A percentile compares a stretch with the other conserved stretches of the same genome.
Evolutionary conservation across 1,140 invertebrate species (phyloP).

Genomic region (Ostrea edulis): DNA sequence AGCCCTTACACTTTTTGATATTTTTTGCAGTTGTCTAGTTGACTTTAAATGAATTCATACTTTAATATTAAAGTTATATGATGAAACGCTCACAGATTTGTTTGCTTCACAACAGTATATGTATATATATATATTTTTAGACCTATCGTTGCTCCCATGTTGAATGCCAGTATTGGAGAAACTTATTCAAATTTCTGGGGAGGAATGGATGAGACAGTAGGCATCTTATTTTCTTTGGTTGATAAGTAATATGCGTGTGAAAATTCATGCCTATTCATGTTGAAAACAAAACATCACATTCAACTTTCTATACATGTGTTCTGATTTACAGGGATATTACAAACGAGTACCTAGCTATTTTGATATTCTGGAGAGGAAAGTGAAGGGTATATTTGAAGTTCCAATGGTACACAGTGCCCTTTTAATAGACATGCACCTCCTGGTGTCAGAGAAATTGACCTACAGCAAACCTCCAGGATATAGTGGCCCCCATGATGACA

Average conservation of each 20-base stretch:
- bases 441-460: slow-evolving; percentile 84
- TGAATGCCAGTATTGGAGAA: slow-evolving; percentile 88
- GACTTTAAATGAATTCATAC: too few relatives aligned
- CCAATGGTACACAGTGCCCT: slow-evolving; percentile 96
- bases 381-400: slow-evolving; percentile 89
- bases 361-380: slow-evolving; percentile 87
- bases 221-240: not conserved
- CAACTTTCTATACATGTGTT: not conserved
- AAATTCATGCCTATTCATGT: not conserved
- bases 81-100: too few relatives aligned
- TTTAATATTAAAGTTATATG: too few relatives aligned
- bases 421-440: slow-evolving; percentile 87
- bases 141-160: slow-evolving; percentile 87
- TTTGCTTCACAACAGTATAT: not conserved
- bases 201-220: slow-evolving; percentile 87
- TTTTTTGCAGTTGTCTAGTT: too few relatives aligned
- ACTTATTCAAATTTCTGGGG: slow-evolving; percentile 97
- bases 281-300: not conserved
- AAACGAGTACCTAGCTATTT: slow-evolving; percentile 91
- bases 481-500: slow-evolving; percentile 91
- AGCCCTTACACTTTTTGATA: too few relatives aligned
- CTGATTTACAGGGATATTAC: slow-evolving; percentile 89
- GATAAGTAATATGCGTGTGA: not conserved
- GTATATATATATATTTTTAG: slow-evolving; percentile 64
- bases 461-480: slow-evolving; percentile 86